Percentiles rank a stretch among this genome's conserved stretches.
These are phyloP conservation scores for Emydocephalus ijimae DNA, from an alignment of 2,113 vertebrate species.

Conservation along the genomic window DNA sequence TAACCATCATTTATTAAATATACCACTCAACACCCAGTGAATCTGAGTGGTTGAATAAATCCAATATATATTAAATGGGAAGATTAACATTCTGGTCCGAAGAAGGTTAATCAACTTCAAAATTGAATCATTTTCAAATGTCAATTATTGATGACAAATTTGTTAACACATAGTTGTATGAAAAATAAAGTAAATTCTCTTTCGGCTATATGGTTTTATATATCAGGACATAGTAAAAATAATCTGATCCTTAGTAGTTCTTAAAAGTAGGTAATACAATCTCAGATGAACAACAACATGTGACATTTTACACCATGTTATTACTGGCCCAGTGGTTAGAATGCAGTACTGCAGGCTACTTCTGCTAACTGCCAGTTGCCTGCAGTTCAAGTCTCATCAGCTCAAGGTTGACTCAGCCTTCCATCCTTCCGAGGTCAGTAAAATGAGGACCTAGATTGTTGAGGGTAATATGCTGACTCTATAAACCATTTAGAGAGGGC, in stretches of 20 bases:
- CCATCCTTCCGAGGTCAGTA: no score
- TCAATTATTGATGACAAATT: neutral
- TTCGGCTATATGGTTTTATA: neutral
- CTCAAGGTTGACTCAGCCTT: no score
- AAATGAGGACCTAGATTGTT: no score
- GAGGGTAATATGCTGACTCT: no score
- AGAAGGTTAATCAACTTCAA: neutral
- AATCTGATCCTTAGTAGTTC: neutral
- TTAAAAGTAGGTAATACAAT: neutral
- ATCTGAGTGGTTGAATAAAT: neutral
- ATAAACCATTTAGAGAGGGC: no score
- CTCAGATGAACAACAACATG: neutral
- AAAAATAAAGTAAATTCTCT: neutral
- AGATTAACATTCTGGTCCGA: neutral
- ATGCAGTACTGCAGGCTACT: no score
- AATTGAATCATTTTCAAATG: neutral
- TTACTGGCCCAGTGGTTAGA: no score
- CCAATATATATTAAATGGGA: neutral
- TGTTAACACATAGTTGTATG: neutral
- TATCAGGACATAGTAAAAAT: neutral
- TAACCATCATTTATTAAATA: neutral
- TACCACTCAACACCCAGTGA: neutral
- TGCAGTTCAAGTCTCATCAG: no score
- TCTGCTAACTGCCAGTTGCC: no score
- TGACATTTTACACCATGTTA: neutral